Conservation (phyloP, 2,113 vertebrate species). For the Nipponia nippon region DNA sequence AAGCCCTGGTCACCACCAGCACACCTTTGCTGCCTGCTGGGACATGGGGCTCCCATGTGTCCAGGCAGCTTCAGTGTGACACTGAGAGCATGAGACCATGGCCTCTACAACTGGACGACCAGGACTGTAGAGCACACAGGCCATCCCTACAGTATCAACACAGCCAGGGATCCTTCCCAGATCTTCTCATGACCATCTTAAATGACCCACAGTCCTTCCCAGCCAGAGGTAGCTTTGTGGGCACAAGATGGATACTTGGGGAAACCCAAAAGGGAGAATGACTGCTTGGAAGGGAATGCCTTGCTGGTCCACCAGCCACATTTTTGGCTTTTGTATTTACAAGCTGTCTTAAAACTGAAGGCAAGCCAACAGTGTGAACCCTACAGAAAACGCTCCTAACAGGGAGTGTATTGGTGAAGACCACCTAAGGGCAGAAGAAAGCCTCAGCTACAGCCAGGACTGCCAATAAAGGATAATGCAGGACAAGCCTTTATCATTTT, state of each 20-base stretch:
- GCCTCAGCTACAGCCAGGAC: background rate
- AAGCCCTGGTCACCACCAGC: background rate
- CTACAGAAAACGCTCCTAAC: background rate
- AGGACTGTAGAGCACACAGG: background rate
- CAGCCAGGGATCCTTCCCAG: background rate
- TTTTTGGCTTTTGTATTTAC: background rate
- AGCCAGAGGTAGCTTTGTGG: background rate
- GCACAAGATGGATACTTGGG: background rate
- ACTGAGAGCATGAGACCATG: background rate
- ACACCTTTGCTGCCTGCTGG: background rate
- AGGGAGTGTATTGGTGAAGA: background rate
- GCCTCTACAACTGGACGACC: background rate
- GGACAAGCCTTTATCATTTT: background rate
- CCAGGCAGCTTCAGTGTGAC: background rate
- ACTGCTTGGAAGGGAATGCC: background rate
- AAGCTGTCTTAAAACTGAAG: background rate
- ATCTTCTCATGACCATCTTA: background rate
- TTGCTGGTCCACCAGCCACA: background rate
- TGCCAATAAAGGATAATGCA: background rate
- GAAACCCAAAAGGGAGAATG: background rate
- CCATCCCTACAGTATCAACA: background rate
- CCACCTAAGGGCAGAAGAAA: background rate
- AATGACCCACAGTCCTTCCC: background rate
- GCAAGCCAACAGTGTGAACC: background rate
- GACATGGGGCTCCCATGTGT: background rate